Evolutionary conservation across 1,140 invertebrate genomes (phyloP).

Genomic region (Homarus americanus): DNA sequence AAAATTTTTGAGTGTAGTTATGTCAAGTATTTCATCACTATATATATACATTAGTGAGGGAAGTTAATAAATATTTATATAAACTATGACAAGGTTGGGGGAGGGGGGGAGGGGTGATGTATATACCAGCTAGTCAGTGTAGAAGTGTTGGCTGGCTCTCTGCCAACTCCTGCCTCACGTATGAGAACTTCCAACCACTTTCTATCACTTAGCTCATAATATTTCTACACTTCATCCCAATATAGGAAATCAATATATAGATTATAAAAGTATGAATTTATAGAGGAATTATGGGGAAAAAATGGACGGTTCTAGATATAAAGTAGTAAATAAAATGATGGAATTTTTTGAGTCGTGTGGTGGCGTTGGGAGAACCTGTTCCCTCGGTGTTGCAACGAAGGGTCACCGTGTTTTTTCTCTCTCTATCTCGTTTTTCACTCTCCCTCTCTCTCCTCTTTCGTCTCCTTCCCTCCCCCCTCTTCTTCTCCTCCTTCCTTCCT

Average conservation of each 20-base stretch:
- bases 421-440: neutral
- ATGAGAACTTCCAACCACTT: neutral
- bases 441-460: neutral
- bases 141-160: conserved; percentile 20
- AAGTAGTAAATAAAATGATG: too few relatives aligned
- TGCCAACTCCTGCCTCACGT: conserved; percentile 39
- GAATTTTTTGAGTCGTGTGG: too few relatives aligned
- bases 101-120: conserved; percentile 18
- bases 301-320: too few relatives aligned
- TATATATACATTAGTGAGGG: too few relatives aligned
- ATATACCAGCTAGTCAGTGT: neutral
- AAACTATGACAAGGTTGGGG: neutral
- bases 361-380: neutral
- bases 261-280: too few relatives aligned
- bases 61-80: too few relatives aligned
- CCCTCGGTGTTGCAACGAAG: neutral
- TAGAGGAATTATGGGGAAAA: too few relatives aligned
- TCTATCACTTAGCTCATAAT: too few relatives aligned
- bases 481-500: neutral
- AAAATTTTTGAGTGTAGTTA: too few relatives aligned
- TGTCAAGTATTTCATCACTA: too few relatives aligned
- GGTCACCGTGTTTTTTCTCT: neutral
- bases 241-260: too few relatives aligned
- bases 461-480: neutral
- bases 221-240: too few relatives aligned